Evolutionary conservation across 1,140 invertebrate species (phyloP).

Genomic region (Philopotamus ludificatus): DNA sequence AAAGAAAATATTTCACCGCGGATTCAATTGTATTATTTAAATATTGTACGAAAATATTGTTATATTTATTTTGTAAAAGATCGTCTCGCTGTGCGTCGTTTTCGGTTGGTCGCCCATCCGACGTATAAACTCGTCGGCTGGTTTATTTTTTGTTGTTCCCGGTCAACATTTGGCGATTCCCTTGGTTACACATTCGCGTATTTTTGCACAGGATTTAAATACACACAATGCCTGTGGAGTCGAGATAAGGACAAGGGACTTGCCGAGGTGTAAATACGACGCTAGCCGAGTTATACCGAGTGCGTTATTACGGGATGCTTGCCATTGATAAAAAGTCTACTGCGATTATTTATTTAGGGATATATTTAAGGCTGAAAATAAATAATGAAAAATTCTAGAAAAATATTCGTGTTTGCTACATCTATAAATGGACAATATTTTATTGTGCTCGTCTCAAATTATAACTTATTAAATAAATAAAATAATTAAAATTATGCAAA

Average conservation of each 20-base stretch:
- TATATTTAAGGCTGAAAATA: neutral
- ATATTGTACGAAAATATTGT: too few relatives aligned
- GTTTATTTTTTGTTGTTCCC: neutral
- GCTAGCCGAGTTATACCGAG: slow-evolving; percentile 23
- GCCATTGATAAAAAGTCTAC: slow-evolving; percentile 1
- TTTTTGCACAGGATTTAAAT: slow-evolving; percentile 28
- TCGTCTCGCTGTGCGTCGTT: too few relatives aligned
- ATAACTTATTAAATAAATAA: neutral
- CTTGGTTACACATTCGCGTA: slow-evolving; percentile 7
- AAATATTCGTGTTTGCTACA: neutral
- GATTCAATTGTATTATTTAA: too few relatives aligned
- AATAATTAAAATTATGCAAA: too few relatives aligned
- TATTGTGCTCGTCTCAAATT: neutral
- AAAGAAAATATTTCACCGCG: too few relatives aligned
- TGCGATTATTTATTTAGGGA: neutral
- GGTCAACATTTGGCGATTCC: slow-evolving; percentile 6
- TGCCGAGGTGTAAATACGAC: slow-evolving; percentile 30
- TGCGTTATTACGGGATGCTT: slow-evolving; percentile 18
- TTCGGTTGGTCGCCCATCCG: too few relatives aligned
- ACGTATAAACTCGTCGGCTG: too few relatives aligned
- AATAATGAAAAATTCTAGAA: neutral
- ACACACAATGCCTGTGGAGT: slow-evolving; percentile 21
- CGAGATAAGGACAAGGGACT: slow-evolving; percentile 22
- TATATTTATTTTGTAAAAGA: too few relatives aligned
- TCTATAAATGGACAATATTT: neutral